Base-by-base conservation (phyloP, 2,888 invertebrate species). In the Eutolmus rufibarbis region DNA sequence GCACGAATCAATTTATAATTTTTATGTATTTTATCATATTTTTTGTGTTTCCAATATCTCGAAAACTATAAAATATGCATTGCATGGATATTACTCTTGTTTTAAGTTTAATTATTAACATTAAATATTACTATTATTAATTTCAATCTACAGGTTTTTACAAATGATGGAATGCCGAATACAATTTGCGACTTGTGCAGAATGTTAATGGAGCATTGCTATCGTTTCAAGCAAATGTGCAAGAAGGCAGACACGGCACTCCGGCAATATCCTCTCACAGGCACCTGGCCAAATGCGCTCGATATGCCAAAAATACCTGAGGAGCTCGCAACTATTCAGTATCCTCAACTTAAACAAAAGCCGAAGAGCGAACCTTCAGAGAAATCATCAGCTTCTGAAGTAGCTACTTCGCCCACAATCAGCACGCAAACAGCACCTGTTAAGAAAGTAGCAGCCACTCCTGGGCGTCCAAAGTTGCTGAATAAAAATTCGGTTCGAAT, bases 171-270 rank as follows among this genome's bases (percentile, higher is more conserved):
- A 89, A 95, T 96, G 96, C 96, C 96, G 1, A 93, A 94, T 84
- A 95, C 94, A 90, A 96, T 97, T 88, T 97, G 97, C 91, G 93
- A 93, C 57, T 94, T 94, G 66, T 97, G 97, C 90, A 95, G 95
- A 34, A 93, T 94, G 90, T 95, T 95, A 89, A 94, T 96, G 91
- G 95, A 95, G 88, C 93, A 95, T 88, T 95, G 95, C 81, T 96
- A 96, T 92, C 95, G 95, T 86, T 97, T 95, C 90, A 97, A 96
- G 91, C 94, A 95, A 88, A 95, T 96, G 90, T 96, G 96, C 90
- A 95, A 96, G 89, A 95, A 95, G 90, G 95, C 96, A 0, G 96
- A 97, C 91, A 96, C 95, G 89, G 94, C 95, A 0, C 92, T 96
- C 8, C 94, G 96, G 88, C 94, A 95, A 88, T 96, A 94, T 91